Conservation (phyloP, 2,113 vertebrate species). For the Pandion haliaetus region DNA sequence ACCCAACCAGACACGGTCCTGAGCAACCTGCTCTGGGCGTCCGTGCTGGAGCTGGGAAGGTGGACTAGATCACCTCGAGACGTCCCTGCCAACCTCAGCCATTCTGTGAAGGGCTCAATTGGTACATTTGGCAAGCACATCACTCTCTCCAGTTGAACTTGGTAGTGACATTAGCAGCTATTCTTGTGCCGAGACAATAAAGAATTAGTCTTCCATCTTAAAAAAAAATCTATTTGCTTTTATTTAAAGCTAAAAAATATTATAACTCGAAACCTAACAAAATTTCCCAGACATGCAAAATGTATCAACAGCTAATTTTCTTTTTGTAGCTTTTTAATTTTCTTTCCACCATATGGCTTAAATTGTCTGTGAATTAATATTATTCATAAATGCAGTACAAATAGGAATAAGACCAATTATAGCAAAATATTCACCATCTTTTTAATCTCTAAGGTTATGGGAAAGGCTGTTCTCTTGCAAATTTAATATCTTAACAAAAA, state of each 20-base stretch:
- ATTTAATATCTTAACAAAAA: background rate
- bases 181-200: background rate
- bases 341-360: background rate
- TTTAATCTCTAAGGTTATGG: background rate
- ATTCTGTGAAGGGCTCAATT: background rate
- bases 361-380: background rate
- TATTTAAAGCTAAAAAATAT: background rate
- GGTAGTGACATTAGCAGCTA: background rate
- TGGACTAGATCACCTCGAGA: background rate
- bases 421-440: background rate
- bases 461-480: background rate
- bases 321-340: background rate
- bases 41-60: background rate
- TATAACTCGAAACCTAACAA: background rate
- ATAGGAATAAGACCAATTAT: background rate
- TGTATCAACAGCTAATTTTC: background rate
- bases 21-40: background rate
- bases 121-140: background rate
- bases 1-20: background rate
- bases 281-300: background rate
- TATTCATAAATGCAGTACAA: conserved; percentile 27
- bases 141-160: background rate
- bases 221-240: background rate
- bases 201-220: background rate
- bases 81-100: background rate